Evolutionary conservation across 2,888 invertebrate species (phyloP).

Genomic region (Bimastos eiseni): DNA sequence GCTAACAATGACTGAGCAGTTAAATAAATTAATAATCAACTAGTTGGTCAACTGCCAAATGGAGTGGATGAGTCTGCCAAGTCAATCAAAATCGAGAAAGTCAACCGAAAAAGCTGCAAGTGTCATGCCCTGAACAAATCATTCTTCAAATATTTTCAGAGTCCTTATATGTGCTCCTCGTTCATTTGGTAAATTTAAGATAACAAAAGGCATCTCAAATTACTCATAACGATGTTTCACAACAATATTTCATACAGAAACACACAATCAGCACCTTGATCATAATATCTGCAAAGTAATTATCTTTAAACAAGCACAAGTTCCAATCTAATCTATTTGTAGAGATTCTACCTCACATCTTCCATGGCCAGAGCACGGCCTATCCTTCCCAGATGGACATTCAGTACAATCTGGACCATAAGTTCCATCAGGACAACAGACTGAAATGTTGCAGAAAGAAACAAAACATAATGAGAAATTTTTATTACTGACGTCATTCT

Average conservation of each 20-base stretch:
- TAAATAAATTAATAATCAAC: not conserved
- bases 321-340: not conserved
- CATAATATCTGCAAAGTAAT: conserved; percentile 27
- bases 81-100: not conserved
- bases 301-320: conserved; percentile 9
- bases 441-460: conserved; percentile 49
- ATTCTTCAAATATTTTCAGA: not conserved
- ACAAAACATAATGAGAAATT: not conserved
- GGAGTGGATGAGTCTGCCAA: not conserved
- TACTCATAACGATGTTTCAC: not conserved
- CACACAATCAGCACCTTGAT: conserved; percentile 30
- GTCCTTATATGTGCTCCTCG: not conserved
- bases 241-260: not conserved
- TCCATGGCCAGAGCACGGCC: conserved; percentile 81
- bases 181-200: not conserved
- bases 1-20: not conserved
- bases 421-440: conserved; percentile 82
- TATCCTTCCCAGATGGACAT: conserved; percentile 76
- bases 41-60: not conserved
- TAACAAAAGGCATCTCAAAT: not conserved
- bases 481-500: not conserved
- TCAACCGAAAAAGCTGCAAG: not conserved
- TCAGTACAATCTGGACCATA: conserved; percentile 80
- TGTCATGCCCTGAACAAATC: not conserved
- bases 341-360: conserved; percentile 38